Percentiles rank a stretch among this genome's conserved stretches.
Conservation (phyloP, 2,113 vertebrate genomes). For the Platysteira castanea region DNA sequence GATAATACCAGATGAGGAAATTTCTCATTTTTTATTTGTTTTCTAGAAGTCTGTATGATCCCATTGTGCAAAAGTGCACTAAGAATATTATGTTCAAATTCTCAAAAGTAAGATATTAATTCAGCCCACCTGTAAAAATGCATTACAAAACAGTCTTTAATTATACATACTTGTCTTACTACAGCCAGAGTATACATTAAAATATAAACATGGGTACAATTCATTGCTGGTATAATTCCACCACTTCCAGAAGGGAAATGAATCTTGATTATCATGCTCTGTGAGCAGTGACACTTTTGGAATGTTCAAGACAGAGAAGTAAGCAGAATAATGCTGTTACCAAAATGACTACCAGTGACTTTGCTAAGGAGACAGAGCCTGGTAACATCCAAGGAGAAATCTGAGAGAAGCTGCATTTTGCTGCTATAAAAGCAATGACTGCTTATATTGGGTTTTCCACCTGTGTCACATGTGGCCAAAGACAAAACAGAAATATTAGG, state of each 20-base stretch:
- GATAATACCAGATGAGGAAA: background rate
- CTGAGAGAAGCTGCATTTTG: background rate
- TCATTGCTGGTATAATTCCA: background rate
- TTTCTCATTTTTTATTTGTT: background rate
- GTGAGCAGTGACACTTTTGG: background rate
- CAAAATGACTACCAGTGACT: background rate
- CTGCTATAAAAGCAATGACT: background rate
- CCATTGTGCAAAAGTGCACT: background rate
- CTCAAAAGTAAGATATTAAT: background rate
- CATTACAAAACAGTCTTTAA: background rate
- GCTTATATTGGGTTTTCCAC: background rate
- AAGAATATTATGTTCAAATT: background rate
- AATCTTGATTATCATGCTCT: background rate
- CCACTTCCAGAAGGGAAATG: background rate
- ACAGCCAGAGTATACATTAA: background rate
- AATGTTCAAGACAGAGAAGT: background rate
- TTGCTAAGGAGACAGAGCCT: background rate
- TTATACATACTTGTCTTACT: background rate
- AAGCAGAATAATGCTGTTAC: background rate
- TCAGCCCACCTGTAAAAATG: background rate
- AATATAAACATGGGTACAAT: background rate
- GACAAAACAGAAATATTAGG: background rate
- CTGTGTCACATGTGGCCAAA: background rate
- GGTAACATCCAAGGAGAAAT: background rate
- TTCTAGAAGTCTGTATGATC: background rate